These are phyloP conservation scores for Ellobius talpinus DNA, from an alignment of 2,113 vertebrate genomes.

Conservation along the genomic window DNA sequence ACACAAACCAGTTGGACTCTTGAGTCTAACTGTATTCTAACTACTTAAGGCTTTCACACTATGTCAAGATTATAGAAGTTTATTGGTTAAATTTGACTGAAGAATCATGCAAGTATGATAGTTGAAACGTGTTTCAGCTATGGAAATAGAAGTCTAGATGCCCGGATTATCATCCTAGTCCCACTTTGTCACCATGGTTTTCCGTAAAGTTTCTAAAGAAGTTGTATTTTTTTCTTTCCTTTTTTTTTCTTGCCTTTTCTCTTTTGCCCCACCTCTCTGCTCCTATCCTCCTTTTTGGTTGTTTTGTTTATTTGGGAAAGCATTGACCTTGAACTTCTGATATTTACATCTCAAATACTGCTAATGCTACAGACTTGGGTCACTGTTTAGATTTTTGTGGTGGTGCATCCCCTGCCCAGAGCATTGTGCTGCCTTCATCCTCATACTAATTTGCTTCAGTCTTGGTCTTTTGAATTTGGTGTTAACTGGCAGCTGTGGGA, in stretches of 20 bases:
- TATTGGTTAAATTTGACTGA: not conserved
- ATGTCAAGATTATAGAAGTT: slow-evolving; percentile 15
- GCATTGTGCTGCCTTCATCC: not conserved
- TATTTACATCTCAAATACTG: not conserved
- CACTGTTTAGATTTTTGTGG: not conserved
- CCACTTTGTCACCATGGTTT: not conserved
- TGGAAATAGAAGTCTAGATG: not conserved
- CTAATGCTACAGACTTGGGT: not conserved
- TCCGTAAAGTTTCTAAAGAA: not conserved
- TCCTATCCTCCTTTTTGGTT: too few relatives aligned
- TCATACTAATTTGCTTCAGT: not conserved
- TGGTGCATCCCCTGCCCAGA: not conserved
- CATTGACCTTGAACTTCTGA: not conserved
- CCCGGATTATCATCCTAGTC: not conserved
- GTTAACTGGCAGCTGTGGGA: not conserved
- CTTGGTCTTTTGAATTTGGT: not conserved
- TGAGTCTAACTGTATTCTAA: slow-evolving; percentile 1
- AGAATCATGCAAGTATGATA: not conserved
- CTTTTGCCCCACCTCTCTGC: not conserved
- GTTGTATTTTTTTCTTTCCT: not conserved
- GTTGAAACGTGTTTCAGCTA: not conserved
- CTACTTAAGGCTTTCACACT: slow-evolving; percentile 23
- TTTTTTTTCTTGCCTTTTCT: not conserved
- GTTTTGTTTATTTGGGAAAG: not conserved
- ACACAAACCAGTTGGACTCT: not conserved